These are phyloP conservation scores for Apomyelois bistriatella DNA, from an alignment of 2,888 invertebrate species.

Conservation along the genomic window DNA sequence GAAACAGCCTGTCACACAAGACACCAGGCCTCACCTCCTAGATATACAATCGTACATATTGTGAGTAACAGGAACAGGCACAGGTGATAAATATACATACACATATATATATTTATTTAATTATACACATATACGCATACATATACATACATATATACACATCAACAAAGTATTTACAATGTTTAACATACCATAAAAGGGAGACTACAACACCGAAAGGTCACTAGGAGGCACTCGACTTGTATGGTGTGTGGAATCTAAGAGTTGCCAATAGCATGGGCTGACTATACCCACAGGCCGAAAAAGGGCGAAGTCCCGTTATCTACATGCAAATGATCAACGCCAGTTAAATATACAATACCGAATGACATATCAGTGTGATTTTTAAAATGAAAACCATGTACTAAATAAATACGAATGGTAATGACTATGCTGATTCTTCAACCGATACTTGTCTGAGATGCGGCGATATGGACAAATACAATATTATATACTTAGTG, in stretches of 20 bases:
- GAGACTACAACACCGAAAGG: neutral
- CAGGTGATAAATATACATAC: too few relatives aligned
- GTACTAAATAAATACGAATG: conserved; percentile 44
- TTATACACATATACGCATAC: too few relatives aligned
- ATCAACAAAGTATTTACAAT: neutral
- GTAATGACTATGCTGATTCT: conserved; percentile 45
- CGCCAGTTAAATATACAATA: conserved; percentile 48
- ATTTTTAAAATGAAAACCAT: conserved; percentile 33
- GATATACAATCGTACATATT: too few relatives aligned
- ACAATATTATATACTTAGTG: conserved; percentile 8
- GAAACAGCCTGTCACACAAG: too few relatives aligned
- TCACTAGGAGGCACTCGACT: conserved; percentile 16
- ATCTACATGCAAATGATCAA: conserved; percentile 50
- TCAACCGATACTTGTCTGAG: conserved; percentile 29
- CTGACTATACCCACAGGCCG: conserved; percentile 35
- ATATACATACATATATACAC: too few relatives aligned
- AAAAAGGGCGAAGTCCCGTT: conserved; percentile 61
- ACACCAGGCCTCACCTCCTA: too few relatives aligned
- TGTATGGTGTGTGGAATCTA: conserved; percentile 27
- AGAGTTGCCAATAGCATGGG: conserved; percentile 37
- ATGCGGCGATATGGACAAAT: conserved; percentile 25
- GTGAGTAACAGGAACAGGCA: too few relatives aligned
- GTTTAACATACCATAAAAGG: conserved; percentile 1
- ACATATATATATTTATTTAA: too few relatives aligned
- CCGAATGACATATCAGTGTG: conserved; percentile 40